Evolutionary conservation across 1,140 invertebrate genomes (phyloP).

Genomic region (Drosophila santomea): DNA sequence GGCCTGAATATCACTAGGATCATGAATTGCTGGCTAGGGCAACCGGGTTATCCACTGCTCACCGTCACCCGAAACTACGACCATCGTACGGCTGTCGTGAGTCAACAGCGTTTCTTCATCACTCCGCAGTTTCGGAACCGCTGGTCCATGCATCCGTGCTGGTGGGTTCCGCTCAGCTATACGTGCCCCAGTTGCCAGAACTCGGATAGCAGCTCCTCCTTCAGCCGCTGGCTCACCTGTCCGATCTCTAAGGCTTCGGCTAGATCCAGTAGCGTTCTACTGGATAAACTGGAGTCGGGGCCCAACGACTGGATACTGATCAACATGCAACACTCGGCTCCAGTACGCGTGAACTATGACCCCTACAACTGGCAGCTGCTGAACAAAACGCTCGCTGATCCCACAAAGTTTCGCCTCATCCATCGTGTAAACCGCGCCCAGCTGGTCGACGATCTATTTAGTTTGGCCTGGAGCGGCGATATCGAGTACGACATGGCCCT

Average conservation of each 20-base stretch:
- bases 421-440: conserved; percentile 10
- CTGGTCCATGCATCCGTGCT: background rate
- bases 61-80: conserved; percentile 1
- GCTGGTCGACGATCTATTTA: conserved; percentile 6
- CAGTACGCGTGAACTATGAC: conserved; percentile 10
- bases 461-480: conserved; percentile 8
- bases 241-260: background rate
- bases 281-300: background rate
- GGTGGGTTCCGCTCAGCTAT: conserved; percentile 10
- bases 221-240: conserved; percentile 11
- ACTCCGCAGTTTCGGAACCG: background rate
- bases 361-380: conserved; percentile 11
- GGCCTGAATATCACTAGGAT: conserved; percentile 5
- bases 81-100: background rate
- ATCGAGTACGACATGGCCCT: conserved; percentile 1
- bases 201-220: background rate
- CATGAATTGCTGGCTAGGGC: conserved; percentile 1
- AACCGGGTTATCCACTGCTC: conserved; percentile 11
- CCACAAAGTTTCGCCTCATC: background rate
- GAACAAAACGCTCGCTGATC: conserved; percentile 10
- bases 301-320: background rate
- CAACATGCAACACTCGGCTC: conserved; percentile 4
- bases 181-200: background rate
- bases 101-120: conserved; percentile 3
- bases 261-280: background rate